These are phyloP conservation scores for Noturus placidus DNA, from an alignment of 2,113 vertebrate species.

Conservation along the genomic window DNA sequence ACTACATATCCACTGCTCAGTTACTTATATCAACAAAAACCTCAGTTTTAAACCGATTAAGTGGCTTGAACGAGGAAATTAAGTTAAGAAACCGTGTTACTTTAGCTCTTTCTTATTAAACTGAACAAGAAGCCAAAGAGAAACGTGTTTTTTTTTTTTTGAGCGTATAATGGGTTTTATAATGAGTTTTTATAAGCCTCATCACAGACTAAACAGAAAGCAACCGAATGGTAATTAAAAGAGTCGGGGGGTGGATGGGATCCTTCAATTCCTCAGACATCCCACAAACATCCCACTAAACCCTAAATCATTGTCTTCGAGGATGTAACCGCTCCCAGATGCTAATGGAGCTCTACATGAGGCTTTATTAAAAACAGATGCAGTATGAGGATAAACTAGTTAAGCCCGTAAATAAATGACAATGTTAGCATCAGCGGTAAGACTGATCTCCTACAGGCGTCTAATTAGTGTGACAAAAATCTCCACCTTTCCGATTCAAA, in stretches of 20 bases:
- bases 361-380: conserved; percentile 5
- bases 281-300: neutral
- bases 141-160: no score
- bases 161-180: no score
- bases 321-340: neutral
- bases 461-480: neutral
- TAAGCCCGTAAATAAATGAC: neutral
- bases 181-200: neutral
- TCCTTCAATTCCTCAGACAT: neutral
- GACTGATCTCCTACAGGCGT: neutral
- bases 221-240: neutral
- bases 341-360: neutral
- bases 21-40: no score
- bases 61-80: no score
- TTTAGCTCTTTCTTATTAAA: no score
- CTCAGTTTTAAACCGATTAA: no score
- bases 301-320: neutral
- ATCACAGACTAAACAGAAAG: neutral
- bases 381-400: neutral
- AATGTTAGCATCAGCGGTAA: neutral
- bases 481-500: neutral
- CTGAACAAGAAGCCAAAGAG: no score
- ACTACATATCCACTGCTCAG: no score
- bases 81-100: no score
- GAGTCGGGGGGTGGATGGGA: neutral